Percentiles rank a stretch among this genome's conserved stretches.
These are phyloP conservation scores for Acronicta alni DNA, from an alignment of 2,888 invertebrate genomes.

Conservation along the genomic window DNA sequence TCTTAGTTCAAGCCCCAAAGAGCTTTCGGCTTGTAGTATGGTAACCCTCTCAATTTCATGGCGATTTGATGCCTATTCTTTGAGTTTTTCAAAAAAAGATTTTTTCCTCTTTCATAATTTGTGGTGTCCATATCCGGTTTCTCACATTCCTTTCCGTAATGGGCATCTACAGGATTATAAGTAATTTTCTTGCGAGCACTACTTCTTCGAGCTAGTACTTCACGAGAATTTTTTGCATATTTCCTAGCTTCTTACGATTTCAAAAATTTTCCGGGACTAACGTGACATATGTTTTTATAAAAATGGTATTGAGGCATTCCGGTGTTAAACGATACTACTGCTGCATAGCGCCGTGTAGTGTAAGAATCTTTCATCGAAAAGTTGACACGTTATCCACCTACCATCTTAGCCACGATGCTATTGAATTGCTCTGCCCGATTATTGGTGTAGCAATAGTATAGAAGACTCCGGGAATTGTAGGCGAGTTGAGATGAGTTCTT, in stretches of 20 bases:
- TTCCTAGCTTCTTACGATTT: too few species aligned
- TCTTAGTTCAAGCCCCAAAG: too few species aligned
- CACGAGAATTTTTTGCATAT: too few species aligned
- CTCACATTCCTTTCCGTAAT: too few species aligned
- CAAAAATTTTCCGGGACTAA: too few species aligned
- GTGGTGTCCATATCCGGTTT: too few species aligned
- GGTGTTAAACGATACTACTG: slow-evolving; percentile 36
- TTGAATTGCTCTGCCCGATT: slow-evolving; percentile 36
- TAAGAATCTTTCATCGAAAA: slow-evolving; percentile 48
- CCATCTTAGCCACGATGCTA: slow-evolving; percentile 41
- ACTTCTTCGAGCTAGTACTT: too few species aligned
- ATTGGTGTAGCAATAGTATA: slow-evolving; percentile 14
- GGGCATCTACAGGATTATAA: too few species aligned
- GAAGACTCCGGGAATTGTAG: slow-evolving; percentile 25
- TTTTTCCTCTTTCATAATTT: too few species aligned
- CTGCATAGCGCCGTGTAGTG: slow-evolving; percentile 34
- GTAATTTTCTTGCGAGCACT: too few species aligned
- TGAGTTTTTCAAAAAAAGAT: slow-evolving; percentile 20
- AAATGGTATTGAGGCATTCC: slow-evolving; percentile 24
- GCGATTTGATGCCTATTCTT: slow-evolving; percentile 17
- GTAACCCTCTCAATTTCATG: slow-evolving; percentile 38
- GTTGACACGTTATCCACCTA: slow-evolving; percentile 40
- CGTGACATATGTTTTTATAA: too few species aligned
- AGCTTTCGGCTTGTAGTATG: slow-evolving; percentile 10
- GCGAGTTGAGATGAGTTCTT: slow-evolving; percentile 1